Evolutionary conservation across 2,113 vertebrate species (phyloP), one percentile per base, ranked within the genome.

Genomic region (Thryonomys swinderianus): DNA sequence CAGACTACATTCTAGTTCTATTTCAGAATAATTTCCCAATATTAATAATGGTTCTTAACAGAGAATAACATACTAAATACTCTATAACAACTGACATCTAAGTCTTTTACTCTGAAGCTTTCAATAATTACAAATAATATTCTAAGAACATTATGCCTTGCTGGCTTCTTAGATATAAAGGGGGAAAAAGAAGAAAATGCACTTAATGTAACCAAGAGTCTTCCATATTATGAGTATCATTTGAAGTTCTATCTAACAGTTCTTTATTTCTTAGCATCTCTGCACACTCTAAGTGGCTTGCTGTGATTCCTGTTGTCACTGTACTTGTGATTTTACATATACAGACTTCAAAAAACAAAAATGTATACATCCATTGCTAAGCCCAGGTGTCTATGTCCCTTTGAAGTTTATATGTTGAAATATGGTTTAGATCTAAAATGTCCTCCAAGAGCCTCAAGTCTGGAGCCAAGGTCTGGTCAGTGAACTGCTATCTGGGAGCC

Each of bases 21-120:
- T 27, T 69, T 81, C 51, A 40, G 59, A 93, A 91, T 91, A 23
- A 86, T n/a, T 91, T 96, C 48, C 57, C 59, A 84, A 11, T 37
- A 90, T 88, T 96, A 92, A 62, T 23, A 87, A 94, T 9, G 37
- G 57, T 27, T 84, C 25, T 93, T 85, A 67, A 91, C 12, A 78
- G 59, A 88, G 94, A 94, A 88, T 61, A 73, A 82, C 34, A 18
- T 40, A 78, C 45, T 89, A 90, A 86, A 53, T 82, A 27, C 78
- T 90, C 53, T 91, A 88, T 34, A n/a, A 69, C 14, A 74, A 81
- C 2, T 69, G 40, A 88, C 55, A 88, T 69, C 27, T 85, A 92
- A 91, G 55, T 30, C 81, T 79, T 91, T 45, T 16, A 67, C 88
- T 96, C 14, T 85, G 74, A 95, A 92, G 62, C 14, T 83, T 95